phyloP scores from a whole-genome alignment of 2,797 vertebrate genomes.

The Cyclopterus lumpus region DNA sequence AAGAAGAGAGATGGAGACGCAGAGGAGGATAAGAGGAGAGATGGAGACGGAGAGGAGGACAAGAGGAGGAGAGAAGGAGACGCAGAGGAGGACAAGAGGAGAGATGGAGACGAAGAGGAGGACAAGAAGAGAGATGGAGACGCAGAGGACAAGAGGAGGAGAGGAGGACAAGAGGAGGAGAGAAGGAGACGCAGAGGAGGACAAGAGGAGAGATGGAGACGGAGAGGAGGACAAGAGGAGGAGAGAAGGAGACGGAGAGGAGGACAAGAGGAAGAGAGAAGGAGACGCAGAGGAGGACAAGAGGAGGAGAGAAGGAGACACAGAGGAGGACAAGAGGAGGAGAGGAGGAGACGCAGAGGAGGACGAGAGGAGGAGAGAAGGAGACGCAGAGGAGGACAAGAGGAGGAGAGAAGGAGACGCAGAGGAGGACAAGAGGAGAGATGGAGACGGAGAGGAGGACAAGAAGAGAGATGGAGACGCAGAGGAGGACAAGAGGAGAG shows the following conservation, averaged over 20 bases:
- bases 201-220: too few relatives aligned
- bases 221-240: slow-evolving; percentile 33
- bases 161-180: slow-evolving; percentile 28
- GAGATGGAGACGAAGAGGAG: slow-evolving; percentile 25
- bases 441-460: slow-evolving; percentile 85
- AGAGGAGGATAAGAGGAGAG: slow-evolving; percentile 13
- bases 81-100: slow-evolving; percentile 8
- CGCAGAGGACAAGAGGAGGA: slow-evolving; percentile 75
- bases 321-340: slow-evolving; percentile 73
- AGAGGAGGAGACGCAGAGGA: slow-evolving; percentile 52
- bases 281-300: too few relatives aligned
- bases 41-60: slow-evolving; percentile 19
- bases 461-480: too few relatives aligned
- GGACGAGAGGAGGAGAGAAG: too few relatives aligned
- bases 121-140: too few relatives aligned
- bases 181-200: slow-evolving; percentile 82
- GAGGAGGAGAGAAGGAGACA: too few relatives aligned
- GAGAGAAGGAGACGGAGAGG: not conserved
- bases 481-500: too few relatives aligned
- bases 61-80: too few relatives aligned
- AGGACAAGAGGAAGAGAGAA: too few relatives aligned
- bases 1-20: too few relatives aligned
- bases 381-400: too few relatives aligned
- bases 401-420: too few relatives aligned
- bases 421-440: slow-evolving; percentile 77